These are phyloP conservation scores for Sebastes schlegelii DNA, from an alignment of 2,113 vertebrate genomes.

Conservation along the genomic window DNA sequence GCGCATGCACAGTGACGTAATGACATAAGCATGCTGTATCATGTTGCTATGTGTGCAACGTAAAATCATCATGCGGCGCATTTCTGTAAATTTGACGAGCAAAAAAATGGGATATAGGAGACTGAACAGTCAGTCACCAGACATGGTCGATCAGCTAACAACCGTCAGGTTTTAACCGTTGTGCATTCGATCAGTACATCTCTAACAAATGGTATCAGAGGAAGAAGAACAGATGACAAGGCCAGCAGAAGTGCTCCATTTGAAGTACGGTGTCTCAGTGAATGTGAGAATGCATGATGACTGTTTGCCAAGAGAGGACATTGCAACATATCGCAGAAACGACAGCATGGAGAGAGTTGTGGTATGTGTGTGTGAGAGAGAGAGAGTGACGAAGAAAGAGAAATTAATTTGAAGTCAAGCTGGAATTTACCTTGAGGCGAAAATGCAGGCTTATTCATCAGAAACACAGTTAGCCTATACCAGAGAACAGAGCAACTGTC, in stretches of 20 bases:
- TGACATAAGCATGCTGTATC: too few species aligned
- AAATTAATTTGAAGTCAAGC: slow-evolving; percentile 17
- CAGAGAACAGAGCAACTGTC: slow-evolving; percentile 34
- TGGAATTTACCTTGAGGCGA: slow-evolving; percentile 52
- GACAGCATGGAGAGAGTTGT: not conserved
- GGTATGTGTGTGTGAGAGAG: not conserved
- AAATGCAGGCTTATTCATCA: slow-evolving; percentile 43
- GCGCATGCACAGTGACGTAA: too few species aligned
- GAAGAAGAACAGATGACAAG: not conserved
- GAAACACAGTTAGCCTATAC: not conserved
- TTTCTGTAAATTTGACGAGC: too few species aligned
- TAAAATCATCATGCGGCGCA: too few species aligned
- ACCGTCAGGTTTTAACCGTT: too few species aligned
- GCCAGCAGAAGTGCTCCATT: not conserved
- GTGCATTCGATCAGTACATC: too few species aligned
- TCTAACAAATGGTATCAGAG: too few species aligned
- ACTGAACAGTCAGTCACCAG: too few species aligned
- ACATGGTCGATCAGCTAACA: too few species aligned
- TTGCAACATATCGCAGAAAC: slow-evolving; percentile 12
- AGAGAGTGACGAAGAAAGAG: not conserved
- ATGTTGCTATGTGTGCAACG: too few species aligned
- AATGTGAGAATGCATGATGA: slow-evolving; percentile 13
- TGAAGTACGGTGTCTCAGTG: not conserved
- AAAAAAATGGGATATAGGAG: too few species aligned
- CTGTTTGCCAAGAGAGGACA: slow-evolving; percentile 11